These are phyloP conservation scores for Stratiolaelaps scimitus DNA, from an alignment of 1,140 invertebrate species.

Conservation along the genomic window DNA sequence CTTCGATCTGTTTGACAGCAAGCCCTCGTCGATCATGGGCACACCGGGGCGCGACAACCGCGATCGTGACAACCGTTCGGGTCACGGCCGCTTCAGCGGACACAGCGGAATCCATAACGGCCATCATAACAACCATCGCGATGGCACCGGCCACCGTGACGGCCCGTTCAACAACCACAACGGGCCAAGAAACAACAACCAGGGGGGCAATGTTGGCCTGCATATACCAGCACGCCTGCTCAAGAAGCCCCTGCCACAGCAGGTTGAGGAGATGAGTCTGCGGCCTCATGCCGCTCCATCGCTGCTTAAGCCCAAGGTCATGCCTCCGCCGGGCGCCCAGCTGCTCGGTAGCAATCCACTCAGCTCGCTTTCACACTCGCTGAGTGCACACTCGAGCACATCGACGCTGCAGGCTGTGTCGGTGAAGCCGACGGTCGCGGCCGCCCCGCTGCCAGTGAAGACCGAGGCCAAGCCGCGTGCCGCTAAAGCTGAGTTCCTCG, in stretches of 20 bases:
- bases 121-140: too few species aligned
- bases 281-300: constrained; percentile 20
- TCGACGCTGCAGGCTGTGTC: constrained; percentile 22
- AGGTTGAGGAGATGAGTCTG: constrained; percentile 22
- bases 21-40: constrained; percentile 6
- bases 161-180: constrained; percentile 2
- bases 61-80: not conserved
- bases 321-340: constrained; percentile 21
- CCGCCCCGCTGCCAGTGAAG: constrained; percentile 12
- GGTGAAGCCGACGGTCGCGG: constrained; percentile 21
- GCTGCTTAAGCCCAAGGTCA: constrained; percentile 12
- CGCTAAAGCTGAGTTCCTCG: constrained; percentile 5
- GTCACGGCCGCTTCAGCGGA: not conserved
- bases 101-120: not conserved
- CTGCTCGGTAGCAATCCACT: not conserved
- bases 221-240: constrained; percentile 6
- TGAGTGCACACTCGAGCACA: not conserved
- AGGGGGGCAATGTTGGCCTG: constrained; percentile 16
- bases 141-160: constrained; percentile 1
- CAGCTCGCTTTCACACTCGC: constrained; percentile 1
- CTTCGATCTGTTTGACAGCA: not conserved
- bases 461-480: constrained; percentile 21
- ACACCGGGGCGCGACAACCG: constrained; percentile 3
- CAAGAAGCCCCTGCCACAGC: constrained; percentile 16
- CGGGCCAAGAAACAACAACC: constrained; percentile 7